These are phyloP conservation scores for Acanthopleura granulata DNA, from an alignment of 2,888 invertebrate species.

Conservation along the genomic window DNA sequence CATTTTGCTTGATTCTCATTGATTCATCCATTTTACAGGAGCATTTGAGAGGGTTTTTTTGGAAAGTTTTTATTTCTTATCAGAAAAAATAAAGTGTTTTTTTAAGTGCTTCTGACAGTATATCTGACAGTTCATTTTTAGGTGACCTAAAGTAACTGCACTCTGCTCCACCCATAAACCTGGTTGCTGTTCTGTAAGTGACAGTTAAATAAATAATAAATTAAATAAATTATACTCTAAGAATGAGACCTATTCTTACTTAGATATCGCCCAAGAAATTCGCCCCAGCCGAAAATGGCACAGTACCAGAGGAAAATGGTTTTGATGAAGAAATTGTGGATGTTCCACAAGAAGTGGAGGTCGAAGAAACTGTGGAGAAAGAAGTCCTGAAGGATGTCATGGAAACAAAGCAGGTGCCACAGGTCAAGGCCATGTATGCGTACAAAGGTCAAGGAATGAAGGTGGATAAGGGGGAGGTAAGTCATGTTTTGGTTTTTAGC, in stretches of 20 bases:
- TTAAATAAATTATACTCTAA: too few relatives aligned
- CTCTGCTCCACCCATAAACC: too few relatives aligned
- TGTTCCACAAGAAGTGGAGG: conserved; percentile 92
- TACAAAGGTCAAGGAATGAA: conserved; percentile 94
- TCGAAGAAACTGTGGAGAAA: conserved; percentile 89
- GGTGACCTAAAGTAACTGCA: too few relatives aligned
- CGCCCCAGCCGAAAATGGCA: conserved; percentile 54
- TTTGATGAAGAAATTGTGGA: conserved; percentile 79
- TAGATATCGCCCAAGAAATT: conserved; percentile 67
- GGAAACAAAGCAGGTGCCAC: conserved; percentile 88
- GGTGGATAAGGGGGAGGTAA: conserved; percentile 88
- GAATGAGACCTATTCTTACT: conserved; percentile 14
- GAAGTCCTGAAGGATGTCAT: conserved; percentile 88
- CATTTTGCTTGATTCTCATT: too few relatives aligned
- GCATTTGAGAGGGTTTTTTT: too few relatives aligned
- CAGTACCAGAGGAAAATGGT: conserved; percentile 55
- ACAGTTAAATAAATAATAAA: too few relatives aligned
- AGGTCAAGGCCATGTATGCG: conserved; percentile 84
- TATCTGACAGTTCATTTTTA: too few relatives aligned
- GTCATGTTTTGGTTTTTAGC: neutral
- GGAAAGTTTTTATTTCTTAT: too few relatives aligned
- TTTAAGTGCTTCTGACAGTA: too few relatives aligned
- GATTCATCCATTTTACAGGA: too few relatives aligned
- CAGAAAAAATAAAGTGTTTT: too few relatives aligned
- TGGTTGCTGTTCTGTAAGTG: too few relatives aligned